Evolutionary conservation across 2,797 vertebrate genomes (phyloP).

Genomic region (Poeciliopsis turneri): DNA sequence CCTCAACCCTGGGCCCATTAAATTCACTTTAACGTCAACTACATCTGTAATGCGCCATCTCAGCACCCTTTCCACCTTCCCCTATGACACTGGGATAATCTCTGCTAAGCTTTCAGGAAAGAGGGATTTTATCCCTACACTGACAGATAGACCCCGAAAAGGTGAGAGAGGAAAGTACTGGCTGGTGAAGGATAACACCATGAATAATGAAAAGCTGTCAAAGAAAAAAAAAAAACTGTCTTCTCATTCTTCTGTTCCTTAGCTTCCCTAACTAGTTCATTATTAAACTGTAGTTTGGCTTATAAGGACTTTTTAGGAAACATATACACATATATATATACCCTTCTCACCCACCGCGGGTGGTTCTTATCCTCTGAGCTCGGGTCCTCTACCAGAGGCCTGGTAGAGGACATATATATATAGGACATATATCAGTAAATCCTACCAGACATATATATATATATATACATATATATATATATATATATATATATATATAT

Average conservation of each 20-base stretch:
- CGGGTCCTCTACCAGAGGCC: too few species aligned
- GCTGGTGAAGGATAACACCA: constrained; percentile 72
- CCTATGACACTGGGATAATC: constrained; percentile 71
- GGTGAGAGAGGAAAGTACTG: constrained; percentile 48
- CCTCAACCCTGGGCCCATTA: constrained; percentile 70
- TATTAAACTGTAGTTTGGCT: constrained; percentile 40
- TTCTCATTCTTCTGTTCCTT: constrained; percentile 38
- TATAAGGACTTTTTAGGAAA: neutral
- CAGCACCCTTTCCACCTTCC: constrained; percentile 65
- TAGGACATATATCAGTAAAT: too few species aligned
- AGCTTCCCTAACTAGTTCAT: constrained; percentile 53
- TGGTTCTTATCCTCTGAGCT: too few species aligned
- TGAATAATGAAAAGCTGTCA: constrained; percentile 76
- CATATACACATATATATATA: too few species aligned
- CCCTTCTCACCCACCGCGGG: too few species aligned
- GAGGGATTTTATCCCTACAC: constrained; percentile 64
- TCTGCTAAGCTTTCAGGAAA: constrained; percentile 72
- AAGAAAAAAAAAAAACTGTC: constrained; percentile 48
- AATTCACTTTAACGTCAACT: constrained; percentile 74
- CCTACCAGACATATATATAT: too few species aligned
- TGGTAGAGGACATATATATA: too few species aligned
- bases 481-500: too few species aligned
- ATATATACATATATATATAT: too few species aligned
- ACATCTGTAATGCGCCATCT: constrained; percentile 77
- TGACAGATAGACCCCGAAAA: constrained; percentile 67